Evolutionary conservation across 2,113 vertebrate species (phyloP), one percentile per base, ranked within the genome.

Genomic region (Coryphaenoides rupestris): DNA sequence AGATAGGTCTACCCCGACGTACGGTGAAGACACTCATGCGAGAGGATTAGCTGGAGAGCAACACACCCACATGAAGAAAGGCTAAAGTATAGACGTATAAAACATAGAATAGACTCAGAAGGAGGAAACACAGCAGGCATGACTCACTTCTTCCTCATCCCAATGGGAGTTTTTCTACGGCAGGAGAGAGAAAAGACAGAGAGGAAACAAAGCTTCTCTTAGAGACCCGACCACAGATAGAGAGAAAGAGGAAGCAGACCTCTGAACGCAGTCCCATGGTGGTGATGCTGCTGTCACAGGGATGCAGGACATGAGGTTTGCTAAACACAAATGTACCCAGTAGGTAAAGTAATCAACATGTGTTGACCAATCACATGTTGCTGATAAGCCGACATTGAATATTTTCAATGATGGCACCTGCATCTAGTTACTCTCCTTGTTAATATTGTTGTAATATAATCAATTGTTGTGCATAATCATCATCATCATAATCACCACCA

Each of bases 61-160:
- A 60, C 55, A 65, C 58, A 65, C 58, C 55, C 65, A 61, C 49
- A 65, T 13, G 40, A 54, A 62, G 57, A 68, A 45, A 19, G 33
- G 63, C 59, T 62, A 74, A 61, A 68, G 71, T 19, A 71, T 22
- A 70, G 65, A 63, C 46, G 57, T 73, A 72, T n/a, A n/a, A n/a
- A n/a, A n/a, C n/a, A n/a, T n/a, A 40, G 46, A 66, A 47, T 70
- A 24, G 70, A 67, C 7, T 40, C 33, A 40, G 33, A 40, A 40
- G 33, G 24, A 78, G 75, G 63, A 73, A 86, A 82, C 72, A 75
- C 72, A 73, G 72, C 72, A 14, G 78, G 57, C 72, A 14, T 77
- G 57, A 91, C 91, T 92, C 90, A 92, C 91, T 80, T 92, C 87
- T 91, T 91, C 80, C 86, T 90, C 86, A 91, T 90, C 84, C 90